Percentiles rank a stretch among this genome's conserved stretches.
Evolutionary conservation across 2,797 vertebrate species (phyloP).

Genomic region (Etheostoma perlongum): DNA sequence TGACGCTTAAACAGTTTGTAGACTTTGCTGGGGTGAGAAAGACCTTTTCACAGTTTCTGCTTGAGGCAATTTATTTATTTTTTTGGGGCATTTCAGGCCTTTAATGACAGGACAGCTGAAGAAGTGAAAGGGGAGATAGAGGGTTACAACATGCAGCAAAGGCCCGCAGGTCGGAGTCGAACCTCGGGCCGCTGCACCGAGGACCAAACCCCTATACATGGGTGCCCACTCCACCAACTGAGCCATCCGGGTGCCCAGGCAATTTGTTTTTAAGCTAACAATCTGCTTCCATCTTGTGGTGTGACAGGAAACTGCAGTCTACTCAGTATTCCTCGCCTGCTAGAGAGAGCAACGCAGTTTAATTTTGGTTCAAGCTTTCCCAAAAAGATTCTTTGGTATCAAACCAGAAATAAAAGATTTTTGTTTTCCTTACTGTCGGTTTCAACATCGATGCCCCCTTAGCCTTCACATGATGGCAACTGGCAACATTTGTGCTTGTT

Average conservation of each 20-base stretch:
- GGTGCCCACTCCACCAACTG: too few relatives aligned
- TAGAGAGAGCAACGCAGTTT: not conserved
- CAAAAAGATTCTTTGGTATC: not conserved
- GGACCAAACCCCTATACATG: too few relatives aligned
- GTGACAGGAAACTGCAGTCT: conserved; percentile 20
- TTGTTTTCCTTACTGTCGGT: not conserved
- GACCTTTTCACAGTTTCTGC: not conserved
- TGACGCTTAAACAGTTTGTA: not conserved
- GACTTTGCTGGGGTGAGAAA: not conserved
- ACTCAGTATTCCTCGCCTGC: not conserved
- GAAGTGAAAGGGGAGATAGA: too few relatives aligned
- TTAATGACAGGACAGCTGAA: too few relatives aligned
- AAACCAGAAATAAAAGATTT: not conserved
- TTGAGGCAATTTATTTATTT: not conserved
- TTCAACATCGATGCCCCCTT: not conserved
- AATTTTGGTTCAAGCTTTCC: not conserved
- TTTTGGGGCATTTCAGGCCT: too few relatives aligned
- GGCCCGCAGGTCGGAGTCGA: too few relatives aligned
- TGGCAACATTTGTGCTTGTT: not conserved
- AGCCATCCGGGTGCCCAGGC: not conserved
- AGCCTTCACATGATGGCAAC: not conserved
- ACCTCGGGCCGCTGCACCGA: too few relatives aligned
- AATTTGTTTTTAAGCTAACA: not conserved
- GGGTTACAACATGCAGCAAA: too few relatives aligned
- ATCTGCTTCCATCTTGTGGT: conserved; percentile 68